Evolutionary conservation across 2,797 vertebrate genomes (phyloP), one percentile per base, ranked within the genome.

Genomic region (Mustela erminea): DNA sequence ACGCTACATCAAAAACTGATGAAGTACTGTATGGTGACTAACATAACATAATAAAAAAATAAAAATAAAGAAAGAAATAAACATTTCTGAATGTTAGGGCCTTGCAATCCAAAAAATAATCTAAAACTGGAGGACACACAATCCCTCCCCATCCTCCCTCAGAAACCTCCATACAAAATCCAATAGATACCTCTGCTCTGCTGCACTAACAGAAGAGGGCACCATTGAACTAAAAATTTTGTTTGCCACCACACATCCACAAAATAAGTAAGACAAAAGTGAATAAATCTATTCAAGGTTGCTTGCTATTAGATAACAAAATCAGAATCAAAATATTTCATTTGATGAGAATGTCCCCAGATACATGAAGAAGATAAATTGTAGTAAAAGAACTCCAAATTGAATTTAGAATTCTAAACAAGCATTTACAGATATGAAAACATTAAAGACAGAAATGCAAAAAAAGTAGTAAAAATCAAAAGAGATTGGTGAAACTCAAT

Each of bases 141-240:
- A 58, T 58, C 52, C n/a, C 14, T 52, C 14, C 46, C 12, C 23
- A 8, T 38, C 25, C 11, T 64, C 15, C 29, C 13, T 21, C 9
- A 3, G 54, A 29, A 29, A 32, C 29, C 9, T 41, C 41, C 29
- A 4, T 80, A 32, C 83, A 46, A 83, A 85, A 86, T 64, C 43
- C 43, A 46, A 87, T 46, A 66, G 78, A 54, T 38, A 74, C 68
- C 7, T 66, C 14, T 75, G 17, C 75, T 97, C 78, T 96, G 80
- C 84, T 56, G 20, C 93, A 87, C 54, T 87, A 90, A 97, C 98
- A 97, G 97, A 97, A 98, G 98, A 96, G 98, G 98, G 97, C 95
- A 96, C 97, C 93, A 93, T 96, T 97, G 90, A 98, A 93, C 95
- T 97, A 96, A 90, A 96, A 84, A 95, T 92, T 97, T 88, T 92